A percentile compares a stretch with the other conserved stretches of the same genome.
Evolutionary conservation across 1,140 invertebrate genomes (phyloP).

Genomic region (Drosophila nigrodunni): DNA sequence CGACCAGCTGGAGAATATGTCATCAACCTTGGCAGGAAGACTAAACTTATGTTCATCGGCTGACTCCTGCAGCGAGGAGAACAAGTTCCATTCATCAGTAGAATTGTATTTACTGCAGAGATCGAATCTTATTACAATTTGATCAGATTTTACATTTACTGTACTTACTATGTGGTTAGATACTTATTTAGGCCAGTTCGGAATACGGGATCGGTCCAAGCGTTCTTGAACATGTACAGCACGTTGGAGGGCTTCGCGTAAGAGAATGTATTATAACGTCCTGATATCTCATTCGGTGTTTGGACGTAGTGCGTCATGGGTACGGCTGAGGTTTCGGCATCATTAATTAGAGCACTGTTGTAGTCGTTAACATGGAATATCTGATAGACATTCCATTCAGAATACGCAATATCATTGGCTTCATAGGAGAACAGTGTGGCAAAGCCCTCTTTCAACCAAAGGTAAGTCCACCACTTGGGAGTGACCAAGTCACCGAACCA

Average conservation of each 20-base stretch:
- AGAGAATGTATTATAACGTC: constrained; percentile 90
- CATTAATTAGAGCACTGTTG: constrained; percentile 65
- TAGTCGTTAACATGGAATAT: constrained; percentile 87
- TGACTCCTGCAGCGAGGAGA: constrained; percentile 85
- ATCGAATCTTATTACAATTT: constrained; percentile 14
- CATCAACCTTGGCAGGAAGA: constrained; percentile 46
- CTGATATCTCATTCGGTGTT: constrained; percentile 88
- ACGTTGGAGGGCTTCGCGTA: constrained; percentile 88
- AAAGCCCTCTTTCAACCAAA: constrained; percentile 86
- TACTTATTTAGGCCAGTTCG: constrained; percentile 91
- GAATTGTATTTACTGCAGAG: constrained; percentile 84
- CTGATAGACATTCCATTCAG: constrained; percentile 85
- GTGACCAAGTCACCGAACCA: constrained; percentile 90
- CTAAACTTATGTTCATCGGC: constrained; percentile 50
- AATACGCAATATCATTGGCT: constrained; percentile 84
- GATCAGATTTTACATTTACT: neutral
- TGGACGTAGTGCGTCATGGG: constrained; percentile 88
- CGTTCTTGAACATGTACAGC: constrained; percentile 96
- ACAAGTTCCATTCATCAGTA: constrained; percentile 70
- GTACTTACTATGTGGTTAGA: constrained; percentile 87
- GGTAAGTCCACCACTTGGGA: constrained; percentile 87
- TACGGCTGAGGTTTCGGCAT: constrained; percentile 85
- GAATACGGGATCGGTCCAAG: constrained; percentile 93
- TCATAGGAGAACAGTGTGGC: constrained; percentile 85
- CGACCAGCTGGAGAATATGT: constrained; percentile 85